Evolutionary conservation across 2,113 vertebrate species (phyloP).

Genomic region (Trichomycterus rosablanca): DNA sequence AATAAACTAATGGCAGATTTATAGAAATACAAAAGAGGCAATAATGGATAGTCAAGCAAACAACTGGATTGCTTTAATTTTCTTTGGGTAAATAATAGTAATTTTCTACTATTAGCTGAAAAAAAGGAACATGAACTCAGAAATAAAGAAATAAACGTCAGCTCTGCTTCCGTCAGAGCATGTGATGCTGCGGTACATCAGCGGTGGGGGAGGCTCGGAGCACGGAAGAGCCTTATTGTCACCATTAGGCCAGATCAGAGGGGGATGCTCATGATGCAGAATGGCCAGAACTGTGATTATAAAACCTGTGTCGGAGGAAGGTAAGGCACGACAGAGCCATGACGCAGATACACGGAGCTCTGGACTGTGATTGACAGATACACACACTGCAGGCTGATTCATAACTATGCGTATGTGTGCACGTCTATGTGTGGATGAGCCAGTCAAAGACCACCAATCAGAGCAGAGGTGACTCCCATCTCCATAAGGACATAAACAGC

Average conservation of each 20-base stretch:
- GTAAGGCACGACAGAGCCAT: constrained; percentile 27
- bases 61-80: too few relatives aligned
- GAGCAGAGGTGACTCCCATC: constrained; percentile 28
- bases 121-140: too few relatives aligned
- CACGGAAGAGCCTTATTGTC: background rate
- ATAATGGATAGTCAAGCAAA: too few relatives aligned
- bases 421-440: background rate
- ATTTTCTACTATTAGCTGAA: too few relatives aligned
- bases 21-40: too few relatives aligned
- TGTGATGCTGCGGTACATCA: background rate
- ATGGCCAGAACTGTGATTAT: background rate
- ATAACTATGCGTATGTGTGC: background rate
- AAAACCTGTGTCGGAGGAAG: constrained; percentile 7
- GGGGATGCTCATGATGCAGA: background rate
- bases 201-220: background rate
- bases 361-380: background rate
- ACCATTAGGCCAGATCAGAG: background rate
- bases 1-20: too few relatives aligned
- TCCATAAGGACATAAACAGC: constrained; percentile 38
- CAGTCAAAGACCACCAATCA: too few relatives aligned
- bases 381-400: constrained; percentile 10
- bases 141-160: too few relatives aligned
- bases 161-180: background rate
- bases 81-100: too few relatives aligned
- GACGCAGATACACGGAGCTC: constrained; percentile 40